These are phyloP conservation scores for Corella eumyota DNA, from an alignment of 23 tunicate genomes.

Conservation along the genomic window DNA sequence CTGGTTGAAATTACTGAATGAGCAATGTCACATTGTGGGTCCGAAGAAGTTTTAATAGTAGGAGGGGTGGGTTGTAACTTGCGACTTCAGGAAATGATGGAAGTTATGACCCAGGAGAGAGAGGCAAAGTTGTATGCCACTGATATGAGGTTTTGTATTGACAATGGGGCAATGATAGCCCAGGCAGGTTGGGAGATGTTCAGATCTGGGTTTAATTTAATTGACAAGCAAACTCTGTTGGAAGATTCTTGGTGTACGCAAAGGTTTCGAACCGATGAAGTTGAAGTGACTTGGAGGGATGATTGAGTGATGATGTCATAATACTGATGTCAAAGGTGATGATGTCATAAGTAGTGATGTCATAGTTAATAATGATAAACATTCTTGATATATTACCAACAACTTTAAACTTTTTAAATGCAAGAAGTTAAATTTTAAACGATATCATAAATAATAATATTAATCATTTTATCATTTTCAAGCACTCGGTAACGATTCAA, in stretches of 20 bases:
- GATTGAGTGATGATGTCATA: no score
- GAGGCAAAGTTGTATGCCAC: slow-evolving; percentile 81
- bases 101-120: slow-evolving; percentile 77
- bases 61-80: slow-evolving; percentile 97
- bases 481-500: no score
- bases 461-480: no score
- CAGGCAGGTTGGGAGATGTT: slow-evolving; percentile 94
- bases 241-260: slow-evolving; percentile 87
- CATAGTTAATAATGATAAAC: no score
- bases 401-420: no score
- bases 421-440: no score
- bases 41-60: slow-evolving; percentile 88
- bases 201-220: slow-evolving; percentile 39
- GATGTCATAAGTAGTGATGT: no score
- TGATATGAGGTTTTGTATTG: slow-evolving; percentile 94
- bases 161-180: slow-evolving; percentile 99
- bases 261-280: slow-evolving; percentile 95
- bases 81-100: slow-evolving; percentile 93
- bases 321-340: no score
- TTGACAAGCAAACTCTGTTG: slow-evolving; percentile 11
- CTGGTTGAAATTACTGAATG: slow-evolving; percentile 94
- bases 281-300: slow-evolving; percentile 80
- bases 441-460: no score
- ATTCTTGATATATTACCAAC: no score
- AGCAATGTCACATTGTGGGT: slow-evolving; percentile 95